Conservation (phyloP, 2,113 vertebrate species). For the Podarcis cretensis region DNA sequence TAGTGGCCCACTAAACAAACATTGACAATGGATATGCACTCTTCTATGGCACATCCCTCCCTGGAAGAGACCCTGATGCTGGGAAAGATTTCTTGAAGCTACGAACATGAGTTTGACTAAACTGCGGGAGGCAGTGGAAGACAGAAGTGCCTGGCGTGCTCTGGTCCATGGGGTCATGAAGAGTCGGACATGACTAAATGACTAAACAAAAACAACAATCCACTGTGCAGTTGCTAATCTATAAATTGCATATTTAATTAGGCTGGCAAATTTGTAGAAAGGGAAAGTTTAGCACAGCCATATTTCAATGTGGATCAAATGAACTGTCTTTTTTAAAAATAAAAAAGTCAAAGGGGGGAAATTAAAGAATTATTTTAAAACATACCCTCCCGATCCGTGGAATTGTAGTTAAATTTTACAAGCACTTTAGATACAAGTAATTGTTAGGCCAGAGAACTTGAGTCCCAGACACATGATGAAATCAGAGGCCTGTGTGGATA, state of each 20-base stretch:
- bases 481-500: rapidly evolving
- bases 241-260: constrained; percentile 21
- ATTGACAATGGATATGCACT: not conserved
- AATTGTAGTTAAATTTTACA: not conserved
- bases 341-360: not conserved
- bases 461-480: not conserved
- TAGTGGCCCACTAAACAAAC: not conserved
- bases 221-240: constrained; percentile 4
- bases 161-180: too few relatives aligned
- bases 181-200: too few relatives aligned
- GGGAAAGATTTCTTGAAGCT: too few relatives aligned
- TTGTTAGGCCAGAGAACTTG: not conserved
- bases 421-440: not conserved
- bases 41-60: not conserved
- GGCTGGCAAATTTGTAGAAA: not conserved
- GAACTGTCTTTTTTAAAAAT: not conserved
- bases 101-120: too few relatives aligned
- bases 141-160: too few relatives aligned
- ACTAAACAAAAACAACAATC: not conserved
- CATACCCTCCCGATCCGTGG: not conserved
- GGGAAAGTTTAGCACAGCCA: not conserved
- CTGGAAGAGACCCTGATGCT: too few relatives aligned
- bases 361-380: not conserved
- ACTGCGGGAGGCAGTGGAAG: too few relatives aligned
- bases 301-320: not conserved